Evolutionary conservation across 2,113 vertebrate species (phyloP).

Genomic region (Microcebus griseorufus): DNA sequence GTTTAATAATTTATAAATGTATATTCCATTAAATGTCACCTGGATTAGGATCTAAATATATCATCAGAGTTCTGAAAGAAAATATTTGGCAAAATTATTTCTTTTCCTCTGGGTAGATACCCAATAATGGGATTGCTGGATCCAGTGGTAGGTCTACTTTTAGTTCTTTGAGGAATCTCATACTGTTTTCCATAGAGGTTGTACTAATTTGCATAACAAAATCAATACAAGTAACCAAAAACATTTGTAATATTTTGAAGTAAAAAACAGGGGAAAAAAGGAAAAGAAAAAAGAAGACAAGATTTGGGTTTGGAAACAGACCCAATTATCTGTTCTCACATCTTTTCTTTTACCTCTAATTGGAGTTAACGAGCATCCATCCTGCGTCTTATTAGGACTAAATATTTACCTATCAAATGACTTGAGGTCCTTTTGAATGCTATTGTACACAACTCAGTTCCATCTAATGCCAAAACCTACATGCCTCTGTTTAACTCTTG

Average conservation of each 20-base stretch:
- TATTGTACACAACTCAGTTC: background rate
- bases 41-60: conserved; percentile 4
- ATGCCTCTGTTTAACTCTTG: background rate
- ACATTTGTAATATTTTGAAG: too few species aligned
- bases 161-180: too few species aligned
- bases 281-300: background rate
- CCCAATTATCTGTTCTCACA: background rate
- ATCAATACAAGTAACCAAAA: too few species aligned
- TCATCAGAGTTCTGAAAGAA: background rate
- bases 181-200: too few species aligned
- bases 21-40: background rate
- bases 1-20: conserved; percentile 23
- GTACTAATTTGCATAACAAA: too few species aligned
- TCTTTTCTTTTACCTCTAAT: background rate
- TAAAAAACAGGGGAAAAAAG: background rate
- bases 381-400: background rate
- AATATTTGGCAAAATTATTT: background rate
- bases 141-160: too few species aligned
- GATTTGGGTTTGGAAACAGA: background rate
- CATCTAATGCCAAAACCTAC: background rate
- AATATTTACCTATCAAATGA: background rate
- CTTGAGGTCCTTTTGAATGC: background rate
- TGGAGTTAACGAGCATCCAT: background rate
- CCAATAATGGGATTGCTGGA: too few species aligned
- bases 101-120: too few species aligned